Evolutionary conservation across 2,113 vertebrate species (phyloP).

Genomic region (Paralichthys olivaceus): DNA sequence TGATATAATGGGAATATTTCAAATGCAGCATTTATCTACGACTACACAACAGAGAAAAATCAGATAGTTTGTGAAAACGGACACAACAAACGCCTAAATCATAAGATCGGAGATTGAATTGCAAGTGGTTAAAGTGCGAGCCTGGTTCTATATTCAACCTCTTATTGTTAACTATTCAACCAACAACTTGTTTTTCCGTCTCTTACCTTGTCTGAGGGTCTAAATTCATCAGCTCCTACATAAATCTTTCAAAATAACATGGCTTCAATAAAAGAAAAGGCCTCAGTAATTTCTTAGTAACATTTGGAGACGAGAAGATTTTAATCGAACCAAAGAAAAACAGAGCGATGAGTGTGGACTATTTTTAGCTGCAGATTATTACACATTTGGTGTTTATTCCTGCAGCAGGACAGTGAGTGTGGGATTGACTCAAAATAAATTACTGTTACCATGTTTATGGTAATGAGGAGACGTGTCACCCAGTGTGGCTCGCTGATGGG

Average conservation of each 20-base stretch:
- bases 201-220: not conserved
- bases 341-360: not conserved
- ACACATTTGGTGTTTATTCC: not conserved
- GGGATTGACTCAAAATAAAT: constrained; percentile 6
- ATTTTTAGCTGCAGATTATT: constrained; percentile 24
- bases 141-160: not conserved
- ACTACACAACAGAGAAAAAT: constrained; percentile 13
- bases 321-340: not conserved
- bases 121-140: not conserved
- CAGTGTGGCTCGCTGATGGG: not conserved
- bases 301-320: not conserved
- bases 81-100: constrained; percentile 27
- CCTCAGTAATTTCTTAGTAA: not conserved
- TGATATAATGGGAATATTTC: constrained; percentile 59
- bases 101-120: constrained; percentile 10
- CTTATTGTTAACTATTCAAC: too few species aligned
- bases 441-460: constrained; percentile 9
- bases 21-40: constrained; percentile 9
- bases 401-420: not conserved
- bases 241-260: not conserved
- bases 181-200: not conserved
- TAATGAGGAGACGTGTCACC: constrained; percentile 2
- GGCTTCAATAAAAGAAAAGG: not conserved
- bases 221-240: not conserved
- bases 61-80: constrained; percentile 18